phyloP scores from a whole-genome alignment of 2,797 vertebrate genomes.

The Clangula hyemalis region DNA sequence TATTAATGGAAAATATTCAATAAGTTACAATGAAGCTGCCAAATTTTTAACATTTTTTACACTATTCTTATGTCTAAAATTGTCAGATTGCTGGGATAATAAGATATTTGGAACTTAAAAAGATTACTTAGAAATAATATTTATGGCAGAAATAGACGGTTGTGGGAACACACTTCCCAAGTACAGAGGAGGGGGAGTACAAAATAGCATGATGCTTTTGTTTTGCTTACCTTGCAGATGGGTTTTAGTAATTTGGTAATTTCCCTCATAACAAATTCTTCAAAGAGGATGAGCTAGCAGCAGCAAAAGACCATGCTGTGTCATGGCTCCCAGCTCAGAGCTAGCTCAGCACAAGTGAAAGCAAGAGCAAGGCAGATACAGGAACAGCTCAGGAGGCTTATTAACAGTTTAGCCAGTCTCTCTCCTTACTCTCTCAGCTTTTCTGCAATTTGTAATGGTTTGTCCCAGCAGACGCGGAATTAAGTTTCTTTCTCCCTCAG shows the following conservation, averaged over 20 bases:
- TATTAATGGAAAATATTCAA: neutral
- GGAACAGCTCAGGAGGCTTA: neutral
- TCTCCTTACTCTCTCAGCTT: neutral
- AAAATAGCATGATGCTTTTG: neutral
- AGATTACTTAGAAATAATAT: neutral
- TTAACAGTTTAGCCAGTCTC: neutral
- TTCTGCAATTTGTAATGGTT: neutral
- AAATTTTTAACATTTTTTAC: neutral
- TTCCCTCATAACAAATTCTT: neutral
- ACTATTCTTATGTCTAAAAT: neutral
- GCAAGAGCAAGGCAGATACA: neutral
- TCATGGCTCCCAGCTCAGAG: neutral
- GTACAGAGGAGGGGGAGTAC: neutral
- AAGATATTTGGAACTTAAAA: neutral
- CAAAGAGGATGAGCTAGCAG: neutral
- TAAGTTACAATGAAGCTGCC: neutral
- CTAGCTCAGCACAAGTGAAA: neutral
- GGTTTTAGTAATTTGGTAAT: neutral
- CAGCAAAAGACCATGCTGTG: neutral
- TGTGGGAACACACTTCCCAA: neutral
- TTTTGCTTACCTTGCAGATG: neutral
- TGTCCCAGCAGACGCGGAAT: slow-evolving; percentile 7
- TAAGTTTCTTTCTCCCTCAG: neutral
- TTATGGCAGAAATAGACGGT: neutral
- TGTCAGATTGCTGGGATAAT: neutral